These are phyloP conservation scores for Pogona vitticeps DNA, from an alignment of 2,113 vertebrate genomes.

Conservation along the genomic window DNA sequence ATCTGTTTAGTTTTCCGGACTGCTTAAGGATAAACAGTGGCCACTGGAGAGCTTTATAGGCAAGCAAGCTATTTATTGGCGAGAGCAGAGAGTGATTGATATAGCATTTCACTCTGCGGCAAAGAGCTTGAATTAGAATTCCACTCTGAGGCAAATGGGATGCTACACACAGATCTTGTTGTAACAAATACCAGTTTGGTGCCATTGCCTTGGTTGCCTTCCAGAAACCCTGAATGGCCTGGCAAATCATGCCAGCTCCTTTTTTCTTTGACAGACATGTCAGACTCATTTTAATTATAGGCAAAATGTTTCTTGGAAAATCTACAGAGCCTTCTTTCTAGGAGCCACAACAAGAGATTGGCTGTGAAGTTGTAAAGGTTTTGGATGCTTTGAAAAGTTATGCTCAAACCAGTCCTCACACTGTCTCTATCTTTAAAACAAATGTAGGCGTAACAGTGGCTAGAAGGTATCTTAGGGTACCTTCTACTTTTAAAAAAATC, in stretches of 20 bases:
- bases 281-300: constrained; percentile 1
- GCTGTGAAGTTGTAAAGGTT: neutral
- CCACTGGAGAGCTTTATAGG: neutral
- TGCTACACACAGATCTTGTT: neutral
- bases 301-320: neutral
- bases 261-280: neutral
- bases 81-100: neutral
- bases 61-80: neutral
- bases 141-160: neutral
- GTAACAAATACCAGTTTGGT: neutral
- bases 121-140: neutral
- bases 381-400: neutral
- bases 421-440: neutral
- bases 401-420: neutral
- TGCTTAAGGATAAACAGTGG: no score
- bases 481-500: neutral
- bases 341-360: neutral
- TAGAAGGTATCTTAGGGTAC: neutral
- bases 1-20: no score
- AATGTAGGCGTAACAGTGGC: neutral
- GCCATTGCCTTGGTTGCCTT: neutral
- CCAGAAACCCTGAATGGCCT: neutral
- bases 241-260: no score
- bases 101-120: neutral
- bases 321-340: neutral